Base-by-base conservation (phyloP, 2,888 invertebrate genomes). In the Leptinotarsa haldemani region DNA sequence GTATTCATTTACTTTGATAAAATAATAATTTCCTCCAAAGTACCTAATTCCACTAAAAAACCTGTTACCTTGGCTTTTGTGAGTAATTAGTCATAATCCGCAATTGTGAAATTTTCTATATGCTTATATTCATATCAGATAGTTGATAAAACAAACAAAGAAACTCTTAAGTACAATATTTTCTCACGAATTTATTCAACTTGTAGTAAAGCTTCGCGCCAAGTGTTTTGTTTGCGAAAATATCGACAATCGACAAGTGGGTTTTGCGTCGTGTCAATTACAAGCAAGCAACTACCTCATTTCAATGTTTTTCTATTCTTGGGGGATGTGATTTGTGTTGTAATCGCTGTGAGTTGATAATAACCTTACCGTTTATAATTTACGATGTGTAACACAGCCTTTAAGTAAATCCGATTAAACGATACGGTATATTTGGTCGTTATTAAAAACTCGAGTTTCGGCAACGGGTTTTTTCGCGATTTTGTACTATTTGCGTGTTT, bases 401-500 rank as follows among this genome's bases (percentile, higher is more conserved):
- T 84, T 81, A 76, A 80, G 79, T 81, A 81, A 79, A 82, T 83
- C 83, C 82, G 83, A 82, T 82, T 77, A 79, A 82, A 80, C 82
- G 83, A 80, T 81, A 78, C 82, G 81, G 47, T 68, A 56, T 78
- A 78, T 82, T 82, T 82, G 82, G 84, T 84, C 83, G 82, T 78
- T 80, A 76, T 79, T 78, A 82, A 85, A 83, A 84, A 79, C 79
- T 85, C 84, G 85, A 83, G 83, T 84, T 85, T 85, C 85, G 85
- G 83, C 84, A 84, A 85, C 84, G 84, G 82, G 73, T 80, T 78
- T 84, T 84, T 86, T 84, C 86, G 85, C 84, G 85, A 82, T 83
- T 86, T 87, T 87, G 87, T 87, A 87, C 87, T 87, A 85, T 86
- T 82, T 78, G 84, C 83, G 84, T 84, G 85, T 82, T 84, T 85